Conservation (phyloP, 2,888 invertebrate genomes). For the Rhagophthalmus giganteus region DNA sequence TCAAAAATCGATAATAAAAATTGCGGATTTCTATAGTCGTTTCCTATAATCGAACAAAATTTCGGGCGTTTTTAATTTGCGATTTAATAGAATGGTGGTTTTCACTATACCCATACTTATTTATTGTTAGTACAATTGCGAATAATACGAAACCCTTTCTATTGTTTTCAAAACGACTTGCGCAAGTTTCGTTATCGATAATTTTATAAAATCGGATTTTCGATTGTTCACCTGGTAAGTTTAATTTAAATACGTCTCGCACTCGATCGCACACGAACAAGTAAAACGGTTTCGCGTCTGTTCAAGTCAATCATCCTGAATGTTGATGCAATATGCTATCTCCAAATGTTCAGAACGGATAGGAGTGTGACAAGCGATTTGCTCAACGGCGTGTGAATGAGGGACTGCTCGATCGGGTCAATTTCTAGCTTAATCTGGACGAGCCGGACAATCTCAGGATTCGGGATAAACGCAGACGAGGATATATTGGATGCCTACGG, state of each 20-base stretch:
- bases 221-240: too few species aligned
- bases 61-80: not conserved
- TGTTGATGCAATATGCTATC: conserved; percentile 41
- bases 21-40: too few species aligned
- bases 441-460: conserved; percentile 51
- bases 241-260: not conserved
- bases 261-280: not conserved
- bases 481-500: conserved; percentile 53
- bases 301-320: conserved; percentile 40
- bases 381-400: conserved; percentile 55
- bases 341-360: conserved; percentile 29
- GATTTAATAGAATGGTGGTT: too few species aligned
- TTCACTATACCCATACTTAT: too few species aligned
- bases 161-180: too few species aligned
- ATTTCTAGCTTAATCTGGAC: conserved; percentile 55
- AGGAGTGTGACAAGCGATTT: conserved; percentile 50
- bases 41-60: not conserved
- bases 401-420: conserved; percentile 55
- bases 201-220: too few species aligned
- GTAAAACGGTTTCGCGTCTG: not conserved
- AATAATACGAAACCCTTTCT: too few species aligned
- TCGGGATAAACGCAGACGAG: conserved; percentile 45
- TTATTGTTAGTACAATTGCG: too few species aligned
- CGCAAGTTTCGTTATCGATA: too few species aligned
- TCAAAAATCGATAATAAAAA: too few species aligned